phyloP scores from a whole-genome alignment of 2,888 invertebrate genomes.

The Drosophila macrospina region DNA sequence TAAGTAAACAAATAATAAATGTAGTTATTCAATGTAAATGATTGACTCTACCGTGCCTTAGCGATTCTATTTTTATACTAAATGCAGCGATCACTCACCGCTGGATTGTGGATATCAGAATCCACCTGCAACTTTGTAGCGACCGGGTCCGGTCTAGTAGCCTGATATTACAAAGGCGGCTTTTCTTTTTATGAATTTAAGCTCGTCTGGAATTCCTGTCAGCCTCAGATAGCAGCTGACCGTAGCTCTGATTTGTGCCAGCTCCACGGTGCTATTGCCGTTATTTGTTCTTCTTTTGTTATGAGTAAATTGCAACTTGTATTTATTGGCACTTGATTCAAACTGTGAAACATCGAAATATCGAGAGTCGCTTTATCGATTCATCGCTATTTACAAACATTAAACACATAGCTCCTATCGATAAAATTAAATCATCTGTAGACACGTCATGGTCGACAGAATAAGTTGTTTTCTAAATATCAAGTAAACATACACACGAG shows the following conservation, averaged over 20 bases:
- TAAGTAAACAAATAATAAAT: no score
- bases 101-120: no score
- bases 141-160: no score
- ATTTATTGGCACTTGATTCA: slow-evolving; percentile 37
- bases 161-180: no score
- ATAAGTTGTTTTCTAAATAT: slow-evolving; percentile 6
- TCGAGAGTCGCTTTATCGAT: slow-evolving; percentile 31
- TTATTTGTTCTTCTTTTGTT: slow-evolving; percentile 32
- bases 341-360: slow-evolving; percentile 24
- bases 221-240: slow-evolving; percentile 57
- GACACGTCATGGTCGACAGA: slow-evolving; percentile 46
- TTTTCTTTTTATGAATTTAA: no score
- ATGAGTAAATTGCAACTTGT: slow-evolving; percentile 48
- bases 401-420: no score
- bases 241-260: slow-evolving; percentile 27
- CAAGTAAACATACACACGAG: slow-evolving; percentile 10
- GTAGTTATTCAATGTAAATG: no score
- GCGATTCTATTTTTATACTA: no score
- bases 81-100: no score
- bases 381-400: no score
- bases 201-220: slow-evolving; percentile 44
- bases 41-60: no score
- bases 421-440: background rate
- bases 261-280: slow-evolving; percentile 36
- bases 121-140: no score